Base-by-base conservation (phyloP, 2,113 vertebrate genomes). In the Fulmarus glacialis region DNA sequence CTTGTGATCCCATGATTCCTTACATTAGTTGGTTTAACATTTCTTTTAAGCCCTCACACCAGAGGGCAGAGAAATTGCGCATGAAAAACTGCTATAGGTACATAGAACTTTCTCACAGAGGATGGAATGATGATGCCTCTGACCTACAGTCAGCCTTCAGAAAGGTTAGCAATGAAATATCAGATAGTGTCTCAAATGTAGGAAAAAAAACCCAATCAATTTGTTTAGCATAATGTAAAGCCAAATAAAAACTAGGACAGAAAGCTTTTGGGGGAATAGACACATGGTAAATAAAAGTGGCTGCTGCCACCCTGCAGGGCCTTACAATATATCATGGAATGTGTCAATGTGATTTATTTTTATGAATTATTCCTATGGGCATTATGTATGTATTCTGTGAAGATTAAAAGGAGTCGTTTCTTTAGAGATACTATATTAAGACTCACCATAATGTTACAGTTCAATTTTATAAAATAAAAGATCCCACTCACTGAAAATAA, bases 291-390 rank as follows among this genome's bases (percentile, higher is more conserved):
- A 93, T 90, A 85, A 67, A 95, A 90, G 95, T 90, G 92, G 87
- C 84, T 91, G 66, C 87, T 96, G 87, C 91, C 79, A 96, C 67
- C 89, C 94, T 96, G 86, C 93, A 96, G 97, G 91, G 93, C 74
- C 84, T 63, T 86, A 72, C 27, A 64, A 88, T 67, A 94, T 79
- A 94, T 15, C 97, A 90, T 79, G 24, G 92, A 93, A 97, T 64
- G 73, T 97, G 95, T 97, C 97, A 95, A n/a, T 88, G 84, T 95
- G 96, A 97, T 97, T 97, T 97, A 97, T 91, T 94, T 96, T 95
- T 96, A 88, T 67, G 74, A 93, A 82, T 82, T 94, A 82, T 68
- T 97, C 92, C 95, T 88, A 82, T 75, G 48, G 92, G 96, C 87
- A 90, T 68, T 72, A 75, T 85, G 67, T 90, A 94, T 82, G 27